Base-by-base conservation (phyloP, 2,797 vertebrate species). In the Sphenodon punctatus region DNA sequence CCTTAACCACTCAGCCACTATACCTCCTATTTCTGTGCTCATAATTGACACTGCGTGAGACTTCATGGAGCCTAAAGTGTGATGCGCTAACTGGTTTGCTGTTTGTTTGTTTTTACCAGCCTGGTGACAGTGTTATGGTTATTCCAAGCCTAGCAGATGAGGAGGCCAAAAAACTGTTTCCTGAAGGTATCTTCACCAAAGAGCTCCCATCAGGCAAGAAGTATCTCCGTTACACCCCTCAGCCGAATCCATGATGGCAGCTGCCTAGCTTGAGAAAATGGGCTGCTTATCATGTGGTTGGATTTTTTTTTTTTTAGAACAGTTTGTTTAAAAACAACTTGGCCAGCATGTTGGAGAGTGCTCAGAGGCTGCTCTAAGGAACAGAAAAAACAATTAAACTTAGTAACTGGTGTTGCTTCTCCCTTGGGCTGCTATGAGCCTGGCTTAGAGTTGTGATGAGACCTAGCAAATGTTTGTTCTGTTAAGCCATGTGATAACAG, bases 171-270 rank as follows among this genome's bases (percentile, higher is more conserved):
- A 77, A 94, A 61, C 93, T 98, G 19, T 99, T 99, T 91, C 97
- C 98, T 36, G 96, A 96, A 39, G 98, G 98, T 34, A 93, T 99
- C 85, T 97, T 95, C 80, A 97, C 97, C 2, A 97, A 97, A 94
- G 97, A 98, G 25, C 78, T 99, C 67, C 98, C 98, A 0, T 99
- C 98, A 4, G 97, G 97, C 92, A 99, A 98, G 92, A 97, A 96
- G 41, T 99, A 99, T 93, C 93, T 99, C 87, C 98, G 98, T 61
- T 99, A 97, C 89, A 99, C 98, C 5, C 96, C 97, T 0, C 96
- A 98, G 67, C 97, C 96, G 0, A 93, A 10, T n/a, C n/a, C n/a
- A n/a, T n/a, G n/a, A n/a, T n/a, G n/a, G n/a, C n/a, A 94, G 84
- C 49, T 61, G 13, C 90, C 85, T 92, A 12, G 4, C 8, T 67